Conservation (phyloP, 30 jellyfish, hydroid and myxozoan genomes). For the Pelagia noctiluca region DNA sequence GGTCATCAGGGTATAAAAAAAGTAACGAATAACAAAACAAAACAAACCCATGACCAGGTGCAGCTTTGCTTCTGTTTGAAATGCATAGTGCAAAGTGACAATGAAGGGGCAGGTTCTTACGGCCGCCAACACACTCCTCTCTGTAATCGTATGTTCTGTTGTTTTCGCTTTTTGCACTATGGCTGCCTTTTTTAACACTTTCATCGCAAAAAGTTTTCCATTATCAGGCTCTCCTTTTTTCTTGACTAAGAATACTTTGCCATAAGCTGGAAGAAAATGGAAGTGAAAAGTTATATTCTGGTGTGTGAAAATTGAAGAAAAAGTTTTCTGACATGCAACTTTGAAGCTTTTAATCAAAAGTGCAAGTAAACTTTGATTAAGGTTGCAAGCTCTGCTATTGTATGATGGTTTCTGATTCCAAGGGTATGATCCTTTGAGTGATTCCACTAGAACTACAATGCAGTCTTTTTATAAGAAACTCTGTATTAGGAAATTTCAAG, state of each 20-base stretch:
- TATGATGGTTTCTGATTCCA: not conserved
- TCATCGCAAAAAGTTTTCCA: constrained; percentile 90
- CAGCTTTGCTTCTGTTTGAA: constrained; percentile 93
- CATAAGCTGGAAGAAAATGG: constrained; percentile 69
- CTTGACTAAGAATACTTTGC: constrained; percentile 89
- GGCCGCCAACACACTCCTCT: constrained; percentile 90
- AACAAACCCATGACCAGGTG: constrained; percentile 93
- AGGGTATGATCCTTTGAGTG: not conserved
- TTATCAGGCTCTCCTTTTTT: constrained; percentile 70
- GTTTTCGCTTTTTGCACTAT: constrained; percentile 92
- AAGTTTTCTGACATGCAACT: too few relatives aligned
- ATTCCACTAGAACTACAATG: too few relatives aligned
- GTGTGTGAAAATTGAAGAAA: not conserved
- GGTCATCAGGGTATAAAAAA: too few relatives aligned
- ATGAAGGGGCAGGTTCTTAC: constrained; percentile 94
- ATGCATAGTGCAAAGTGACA: constrained; percentile 89
- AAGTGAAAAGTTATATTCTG: not conserved
- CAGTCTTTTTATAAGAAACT: too few relatives aligned
- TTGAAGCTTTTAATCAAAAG: too few relatives aligned
- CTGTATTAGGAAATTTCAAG: too few relatives aligned
- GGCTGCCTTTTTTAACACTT: constrained; percentile 92
- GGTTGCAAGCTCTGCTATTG: not conserved
- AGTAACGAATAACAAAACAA: not conserved
- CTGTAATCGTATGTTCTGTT: constrained; percentile 95
- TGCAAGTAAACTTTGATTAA: too few relatives aligned